Evolutionary conservation across 2,113 vertebrate genomes (phyloP).

Genomic region (Saimiri boliviensis): DNA sequence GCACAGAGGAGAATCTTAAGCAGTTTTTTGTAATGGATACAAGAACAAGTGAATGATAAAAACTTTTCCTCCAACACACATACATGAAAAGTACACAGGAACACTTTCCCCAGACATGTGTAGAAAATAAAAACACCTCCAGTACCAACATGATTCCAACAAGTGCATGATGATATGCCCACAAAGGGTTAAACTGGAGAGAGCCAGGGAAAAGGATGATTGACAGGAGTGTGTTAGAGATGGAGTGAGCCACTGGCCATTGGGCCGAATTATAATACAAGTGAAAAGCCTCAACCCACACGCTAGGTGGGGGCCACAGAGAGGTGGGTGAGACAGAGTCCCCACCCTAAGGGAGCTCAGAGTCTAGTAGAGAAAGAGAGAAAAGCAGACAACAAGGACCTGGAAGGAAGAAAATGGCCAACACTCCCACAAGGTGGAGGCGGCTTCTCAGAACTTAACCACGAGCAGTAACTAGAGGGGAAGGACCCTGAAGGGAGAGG

Average conservation of each 20-base stretch:
- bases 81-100: neutral
- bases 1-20: neutral
- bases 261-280: fast-evolving
- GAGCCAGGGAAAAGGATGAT: neutral
- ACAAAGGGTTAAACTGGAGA: neutral
- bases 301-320: fast-evolving
- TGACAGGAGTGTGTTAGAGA: neutral
- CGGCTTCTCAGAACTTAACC: neutral
- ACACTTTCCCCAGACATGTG: neutral
- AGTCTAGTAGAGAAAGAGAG: neutral
- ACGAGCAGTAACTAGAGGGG: fast-evolving
- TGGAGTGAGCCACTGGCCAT: fast-evolving
- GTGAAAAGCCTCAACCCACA: neutral
- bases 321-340: neutral
- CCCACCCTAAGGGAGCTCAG: neutral
- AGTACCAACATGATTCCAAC: neutral
- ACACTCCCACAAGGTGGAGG: neutral
- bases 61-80: neutral
- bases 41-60: neutral
- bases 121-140: neutral
- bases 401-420: neutral
- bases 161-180: neutral
- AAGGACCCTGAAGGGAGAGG: neutral
- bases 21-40: neutral
- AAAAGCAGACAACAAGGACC: neutral